Evolutionary conservation across 1,140 invertebrate genomes (phyloP).

Genomic region (Vanessa tameamea): DNA sequence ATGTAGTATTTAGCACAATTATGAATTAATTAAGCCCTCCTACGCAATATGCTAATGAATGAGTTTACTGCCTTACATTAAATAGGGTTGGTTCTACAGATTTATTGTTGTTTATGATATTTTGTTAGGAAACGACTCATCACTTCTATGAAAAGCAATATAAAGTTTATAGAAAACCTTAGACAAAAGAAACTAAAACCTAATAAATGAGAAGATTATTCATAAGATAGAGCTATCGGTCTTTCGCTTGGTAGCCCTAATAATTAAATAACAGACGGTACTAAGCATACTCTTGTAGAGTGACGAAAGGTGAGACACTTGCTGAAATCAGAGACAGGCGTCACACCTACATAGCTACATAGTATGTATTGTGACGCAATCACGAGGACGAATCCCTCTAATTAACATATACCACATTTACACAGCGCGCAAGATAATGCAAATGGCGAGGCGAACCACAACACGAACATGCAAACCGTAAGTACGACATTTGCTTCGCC

Average conservation of each 20-base stretch:
- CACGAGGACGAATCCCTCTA: conserved; percentile 3
- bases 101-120: too few species aligned
- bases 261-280: conserved; percentile 4
- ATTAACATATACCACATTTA: conserved; percentile 14
- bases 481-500: too few species aligned
- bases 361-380: conserved; percentile 12
- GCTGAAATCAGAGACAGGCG: conserved; percentile 27
- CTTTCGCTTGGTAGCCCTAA: not conserved
- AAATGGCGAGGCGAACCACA: too few species aligned
- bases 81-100: not conserved
- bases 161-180: too few species aligned
- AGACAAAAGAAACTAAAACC: not conserved
- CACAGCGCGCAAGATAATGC: too few species aligned
- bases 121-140: too few species aligned
- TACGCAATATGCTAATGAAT: not conserved
- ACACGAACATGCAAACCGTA: too few species aligned
- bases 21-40: conserved; percentile 22
- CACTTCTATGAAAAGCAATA: too few species aligned
- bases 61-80: not conserved
- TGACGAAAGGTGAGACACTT: conserved; percentile 26
- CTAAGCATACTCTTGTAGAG: not conserved
- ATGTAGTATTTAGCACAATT: not conserved
- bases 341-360: conserved; percentile 17
- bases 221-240: not conserved
- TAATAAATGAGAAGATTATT: not conserved